A percentile compares a stretch with the other conserved stretches of the same genome.
Evolutionary conservation across 2,888 invertebrate genomes (phyloP).

Genomic region (Epirrita christyi): DNA sequence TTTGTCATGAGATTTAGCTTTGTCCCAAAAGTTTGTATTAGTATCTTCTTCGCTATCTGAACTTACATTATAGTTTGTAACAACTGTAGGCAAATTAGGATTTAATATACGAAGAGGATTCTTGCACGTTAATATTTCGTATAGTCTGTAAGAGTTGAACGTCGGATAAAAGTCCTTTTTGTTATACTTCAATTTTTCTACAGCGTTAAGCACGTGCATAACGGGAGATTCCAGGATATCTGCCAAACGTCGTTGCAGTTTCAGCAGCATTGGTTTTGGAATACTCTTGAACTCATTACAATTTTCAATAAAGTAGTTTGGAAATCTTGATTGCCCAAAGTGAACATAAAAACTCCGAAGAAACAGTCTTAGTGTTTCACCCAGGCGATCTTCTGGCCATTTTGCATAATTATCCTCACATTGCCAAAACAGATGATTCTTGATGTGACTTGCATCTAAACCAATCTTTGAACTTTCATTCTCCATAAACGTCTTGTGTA

Average conservation of each 20-base stretch:
- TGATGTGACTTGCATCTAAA: slow-evolving; percentile 88
- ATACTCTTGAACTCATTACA: slow-evolving; percentile 90
- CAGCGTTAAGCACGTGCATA: slow-evolving; percentile 87
- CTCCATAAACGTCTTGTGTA: slow-evolving; percentile 90
- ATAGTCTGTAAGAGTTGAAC: slow-evolving; percentile 85
- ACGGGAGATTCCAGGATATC: slow-evolving; percentile 89
- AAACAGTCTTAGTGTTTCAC: slow-evolving; percentile 87
- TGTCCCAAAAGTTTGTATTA: slow-evolving; percentile 72
- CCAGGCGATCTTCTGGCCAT: slow-evolving; percentile 91
- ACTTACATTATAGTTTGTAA: slow-evolving; percentile 53
- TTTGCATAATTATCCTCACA: slow-evolving; percentile 88
- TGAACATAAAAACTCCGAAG: slow-evolving; percentile 86
- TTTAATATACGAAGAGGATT: slow-evolving; percentile 80
- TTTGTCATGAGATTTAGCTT: slow-evolving; percentile 78
- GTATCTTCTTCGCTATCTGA: slow-evolving; percentile 73
- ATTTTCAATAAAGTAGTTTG: slow-evolving; percentile 89
- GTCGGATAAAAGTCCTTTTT: slow-evolving; percentile 87
- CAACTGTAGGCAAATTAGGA: slow-evolving; percentile 63
- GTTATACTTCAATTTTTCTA: slow-evolving; percentile 87
- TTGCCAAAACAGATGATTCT: slow-evolving; percentile 91
- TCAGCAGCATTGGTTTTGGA: slow-evolving; percentile 85
- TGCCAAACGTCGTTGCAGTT: slow-evolving; percentile 87
- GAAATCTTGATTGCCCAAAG: slow-evolving; percentile 86
- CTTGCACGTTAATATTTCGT: slow-evolving; percentile 84
- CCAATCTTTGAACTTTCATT: slow-evolving; percentile 86